Percentiles rank a stretch among this genome's conserved stretches.
phyloP scores from a whole-genome alignment of 2,113 vertebrate species.

The Microtus pennsylvanicus region DNA sequence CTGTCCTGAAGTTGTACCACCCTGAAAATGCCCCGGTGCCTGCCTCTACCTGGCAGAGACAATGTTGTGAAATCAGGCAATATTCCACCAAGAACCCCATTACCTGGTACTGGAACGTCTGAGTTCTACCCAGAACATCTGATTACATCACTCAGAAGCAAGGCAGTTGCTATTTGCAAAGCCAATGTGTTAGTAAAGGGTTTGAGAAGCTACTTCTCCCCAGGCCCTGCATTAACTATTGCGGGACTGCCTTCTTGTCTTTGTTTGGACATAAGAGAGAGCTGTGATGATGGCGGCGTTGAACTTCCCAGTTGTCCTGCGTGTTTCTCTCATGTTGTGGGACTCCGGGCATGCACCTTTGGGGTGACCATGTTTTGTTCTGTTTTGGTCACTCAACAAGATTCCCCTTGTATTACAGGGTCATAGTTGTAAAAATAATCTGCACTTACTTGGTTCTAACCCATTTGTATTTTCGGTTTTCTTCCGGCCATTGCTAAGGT shows the following conservation, averaged over 20 bases:
- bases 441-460: slow-evolving; percentile 28
- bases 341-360: background rate
- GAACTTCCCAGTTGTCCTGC: background rate
- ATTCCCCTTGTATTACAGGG: background rate
- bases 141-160: slow-evolving; percentile 54
- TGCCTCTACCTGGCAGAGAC: slow-evolving; percentile 40
- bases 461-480: slow-evolving; percentile 6
- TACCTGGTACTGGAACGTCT: slow-evolving; percentile 46
- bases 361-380: background rate
- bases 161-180: slow-evolving; percentile 36
- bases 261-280: slow-evolving; percentile 33
- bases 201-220: slow-evolving; percentile 70
- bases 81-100: slow-evolving; percentile 33
- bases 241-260: slow-evolving; percentile 74
- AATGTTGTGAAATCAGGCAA: background rate
- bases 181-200: slow-evolving; percentile 57
- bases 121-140: slow-evolving; percentile 46
- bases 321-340: background rate
- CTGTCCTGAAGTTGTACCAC: background rate
- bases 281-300: background rate
- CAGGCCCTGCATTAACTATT: slow-evolving; percentile 77
- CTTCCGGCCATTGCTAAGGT: background rate
- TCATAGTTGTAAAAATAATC: background rate
- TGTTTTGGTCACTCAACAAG: slow-evolving; percentile 29
- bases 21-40: background rate